phyloP scores from a whole-genome alignment of 2,888 invertebrate genomes.

The Hipparchia semele region DNA sequence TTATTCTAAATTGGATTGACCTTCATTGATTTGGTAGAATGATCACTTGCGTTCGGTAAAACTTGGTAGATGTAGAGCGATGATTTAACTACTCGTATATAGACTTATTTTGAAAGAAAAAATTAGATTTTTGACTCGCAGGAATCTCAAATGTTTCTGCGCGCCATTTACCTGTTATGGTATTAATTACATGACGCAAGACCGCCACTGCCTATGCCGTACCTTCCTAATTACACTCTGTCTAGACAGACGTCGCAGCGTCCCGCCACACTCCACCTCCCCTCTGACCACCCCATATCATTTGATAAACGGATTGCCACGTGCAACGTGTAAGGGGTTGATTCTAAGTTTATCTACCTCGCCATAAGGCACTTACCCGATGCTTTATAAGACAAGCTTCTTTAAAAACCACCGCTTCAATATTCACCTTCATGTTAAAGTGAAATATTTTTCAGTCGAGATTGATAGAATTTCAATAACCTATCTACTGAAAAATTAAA shows the following conservation, averaged over 20 bases:
- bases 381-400: background rate
- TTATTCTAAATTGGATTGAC: too few species aligned
- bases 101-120: background rate
- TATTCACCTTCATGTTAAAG: too few species aligned
- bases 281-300: constrained; percentile 48
- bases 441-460: too few species aligned
- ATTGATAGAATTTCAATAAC: too few species aligned
- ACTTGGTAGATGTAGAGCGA: too few species aligned
- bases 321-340: constrained; percentile 30
- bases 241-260: constrained; percentile 71
- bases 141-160: background rate
- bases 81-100: too few species aligned
- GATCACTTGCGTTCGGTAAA: too few species aligned
- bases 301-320: constrained; percentile 46
- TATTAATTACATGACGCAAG: constrained; percentile 65
- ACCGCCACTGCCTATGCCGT: constrained; percentile 66
- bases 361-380: background rate
- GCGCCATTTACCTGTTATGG: constrained; percentile 51
- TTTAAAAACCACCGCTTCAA: too few species aligned
- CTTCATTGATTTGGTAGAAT: too few species aligned
- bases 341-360: constrained; percentile 13
- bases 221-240: constrained; percentile 77
- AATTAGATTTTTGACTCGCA: background rate
- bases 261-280: constrained; percentile 63
- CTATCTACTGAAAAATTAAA: too few species aligned